Conservation (phyloP, 2,113 vertebrate species). For the Tragelaphus imberbis region DNA sequence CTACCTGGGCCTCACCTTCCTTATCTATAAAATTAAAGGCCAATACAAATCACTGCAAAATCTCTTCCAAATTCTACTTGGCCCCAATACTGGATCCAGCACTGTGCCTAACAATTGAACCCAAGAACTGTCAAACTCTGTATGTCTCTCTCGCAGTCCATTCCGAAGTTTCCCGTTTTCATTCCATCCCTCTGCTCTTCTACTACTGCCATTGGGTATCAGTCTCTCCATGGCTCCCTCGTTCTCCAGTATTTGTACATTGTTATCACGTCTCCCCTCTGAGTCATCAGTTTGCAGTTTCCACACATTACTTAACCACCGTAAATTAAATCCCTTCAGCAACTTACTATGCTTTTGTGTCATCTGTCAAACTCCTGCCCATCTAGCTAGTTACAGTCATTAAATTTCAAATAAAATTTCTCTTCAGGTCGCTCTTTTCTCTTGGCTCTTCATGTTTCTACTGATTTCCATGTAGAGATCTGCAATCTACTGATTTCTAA, state of each 20-base stretch:
- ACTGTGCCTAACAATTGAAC: neutral
- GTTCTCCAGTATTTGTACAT: neutral
- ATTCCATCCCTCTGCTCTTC: neutral
- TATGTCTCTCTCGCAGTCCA: neutral
- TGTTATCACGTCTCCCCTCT: neutral
- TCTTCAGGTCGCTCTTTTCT: neutral
- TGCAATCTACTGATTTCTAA: neutral
- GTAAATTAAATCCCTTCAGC: constrained; percentile 9
- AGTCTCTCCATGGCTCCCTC: neutral
- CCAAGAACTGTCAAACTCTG: neutral
- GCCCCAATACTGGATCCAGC: neutral
- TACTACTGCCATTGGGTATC: neutral
- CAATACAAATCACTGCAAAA: neutral
- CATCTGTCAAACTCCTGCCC: neutral
- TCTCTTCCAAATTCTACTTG: neutral
- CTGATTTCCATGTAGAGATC: neutral
- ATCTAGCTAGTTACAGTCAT: neutral
- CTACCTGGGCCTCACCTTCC: neutral
- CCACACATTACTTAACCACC: neutral
- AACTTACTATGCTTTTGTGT: neutral
- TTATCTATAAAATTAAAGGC: neutral
- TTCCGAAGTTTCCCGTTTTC: neutral
- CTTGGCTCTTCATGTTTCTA: neutral
- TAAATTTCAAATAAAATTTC: neutral
- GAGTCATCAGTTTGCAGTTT: neutral